Conservation (phyloP, 2,888 invertebrate genomes). For the Rhamnusium bicolor region DNA sequence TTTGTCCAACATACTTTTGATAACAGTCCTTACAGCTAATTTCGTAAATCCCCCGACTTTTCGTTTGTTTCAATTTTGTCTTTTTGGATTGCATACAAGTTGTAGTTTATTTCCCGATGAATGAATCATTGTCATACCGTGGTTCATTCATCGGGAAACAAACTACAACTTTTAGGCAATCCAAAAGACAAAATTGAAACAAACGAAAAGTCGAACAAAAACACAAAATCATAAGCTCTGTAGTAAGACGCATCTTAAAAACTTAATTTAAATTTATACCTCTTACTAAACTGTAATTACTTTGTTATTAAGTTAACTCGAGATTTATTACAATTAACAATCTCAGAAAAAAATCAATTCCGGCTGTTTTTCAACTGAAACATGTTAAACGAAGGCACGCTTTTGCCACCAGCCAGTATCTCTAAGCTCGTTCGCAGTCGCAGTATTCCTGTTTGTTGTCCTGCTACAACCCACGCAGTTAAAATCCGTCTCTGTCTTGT, state of each 20-base stretch:
- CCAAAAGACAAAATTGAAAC: no score
- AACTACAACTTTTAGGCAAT: no score
- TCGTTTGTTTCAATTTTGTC: no score
- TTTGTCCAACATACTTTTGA: no score
- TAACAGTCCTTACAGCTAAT: no score
- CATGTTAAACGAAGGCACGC: slow-evolving; percentile 20
- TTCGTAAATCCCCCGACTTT: no score
- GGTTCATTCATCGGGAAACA: no score
- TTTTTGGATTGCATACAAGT: no score
- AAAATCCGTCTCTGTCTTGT: neutral
- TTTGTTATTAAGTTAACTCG: neutral
- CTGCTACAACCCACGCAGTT: slow-evolving; percentile 6
- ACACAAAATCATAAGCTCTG: no score
- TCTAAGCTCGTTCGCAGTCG: slow-evolving; percentile 3
- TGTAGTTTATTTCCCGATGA: no score
- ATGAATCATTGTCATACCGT: no score
- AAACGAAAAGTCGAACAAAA: no score
- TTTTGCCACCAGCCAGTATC: slow-evolving; percentile 5
- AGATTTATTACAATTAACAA: neutral
- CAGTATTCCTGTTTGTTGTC: neutral
- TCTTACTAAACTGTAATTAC: neutral
- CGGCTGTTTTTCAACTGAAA: slow-evolving; percentile 3
- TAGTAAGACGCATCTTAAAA: neutral
- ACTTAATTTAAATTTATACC: neutral
- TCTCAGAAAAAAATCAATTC: neutral